Evolutionary conservation across 1,140 invertebrate genomes (phyloP), one percentile per base, ranked within the genome.

Genomic region (Fopius arisanus): DNA sequence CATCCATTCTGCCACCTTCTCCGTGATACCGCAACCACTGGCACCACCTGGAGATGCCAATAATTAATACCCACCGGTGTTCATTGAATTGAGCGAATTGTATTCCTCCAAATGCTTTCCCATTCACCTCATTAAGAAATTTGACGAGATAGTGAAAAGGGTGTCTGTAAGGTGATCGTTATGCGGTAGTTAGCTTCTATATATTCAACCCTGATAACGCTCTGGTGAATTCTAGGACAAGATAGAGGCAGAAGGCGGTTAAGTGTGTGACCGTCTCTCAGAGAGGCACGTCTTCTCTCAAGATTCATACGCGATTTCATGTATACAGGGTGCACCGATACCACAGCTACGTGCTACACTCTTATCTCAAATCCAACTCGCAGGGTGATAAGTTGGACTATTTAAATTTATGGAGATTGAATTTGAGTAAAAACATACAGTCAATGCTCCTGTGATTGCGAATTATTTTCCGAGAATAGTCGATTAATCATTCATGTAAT

Each of bases 1-100:
- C 97, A 98, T 98, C 96, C 96, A 97, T 78, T 96, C 91, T 70
- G 93, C 91, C 26, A 96, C 91, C 72, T 96, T 93, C 73, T 95
- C 94, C 10, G 92, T 96, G 40, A 96, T 92, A 51, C 96, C 96
- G 87, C 96, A 97, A 7, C 96, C 96, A 75, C 91, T 92, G 29
- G 92, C 91, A 85, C 94, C 93, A 85, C 93, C 93, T 94, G 82
- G 14, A 75, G 14, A 43, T 16, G 48, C 68, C 9, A 68, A 69
- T 67, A 67, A 37, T 23, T 26, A 59, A 59, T 28, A 59, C n/a
- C n/a, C n/a, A n/a, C n/a, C n/a, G n/a, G n/a, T n/a, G n/a, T n/a
- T n/a, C n/a, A n/a, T n/a, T n/a, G n/a, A n/a, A n/a, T 43, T 12
- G 3, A 43, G 43, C 5, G 19, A 51, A 51, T 21, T 0, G 19